Conservation (phyloP, 2,797 vertebrate genomes). For the Mionectes olivaceus region DNA sequence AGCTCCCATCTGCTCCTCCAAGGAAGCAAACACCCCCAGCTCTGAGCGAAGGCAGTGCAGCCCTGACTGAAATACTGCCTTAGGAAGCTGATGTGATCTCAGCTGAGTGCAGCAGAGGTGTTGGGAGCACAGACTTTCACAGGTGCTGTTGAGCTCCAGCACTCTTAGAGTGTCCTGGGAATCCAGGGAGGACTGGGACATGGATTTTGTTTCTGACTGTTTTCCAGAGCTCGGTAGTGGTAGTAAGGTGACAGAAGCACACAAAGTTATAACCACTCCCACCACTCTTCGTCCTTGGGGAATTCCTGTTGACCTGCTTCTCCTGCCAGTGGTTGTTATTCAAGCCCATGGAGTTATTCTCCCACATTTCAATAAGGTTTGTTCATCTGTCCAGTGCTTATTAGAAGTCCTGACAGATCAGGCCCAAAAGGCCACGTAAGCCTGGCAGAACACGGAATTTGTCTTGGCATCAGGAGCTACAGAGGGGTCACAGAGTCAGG, state of each 20-base stretch:
- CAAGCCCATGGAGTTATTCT: background rate
- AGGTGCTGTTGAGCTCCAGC: background rate
- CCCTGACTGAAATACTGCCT: background rate
- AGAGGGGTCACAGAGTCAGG: background rate
- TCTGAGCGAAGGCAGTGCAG: background rate
- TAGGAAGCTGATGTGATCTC: background rate
- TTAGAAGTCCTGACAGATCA: slow-evolving; percentile 9
- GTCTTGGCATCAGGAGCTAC: background rate
- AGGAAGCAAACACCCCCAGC: slow-evolving; percentile 6
- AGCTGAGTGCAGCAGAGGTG: background rate
- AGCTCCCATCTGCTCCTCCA: slow-evolving; percentile 22
- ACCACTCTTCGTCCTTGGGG: background rate
- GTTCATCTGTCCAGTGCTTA: background rate
- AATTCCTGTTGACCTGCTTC: background rate
- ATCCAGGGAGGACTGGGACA: background rate
- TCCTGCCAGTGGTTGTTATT: background rate
- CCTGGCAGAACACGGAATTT: slow-evolving; percentile 8
- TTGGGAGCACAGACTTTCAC: background rate
- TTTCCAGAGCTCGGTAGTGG: background rate
- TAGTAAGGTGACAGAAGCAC: background rate
- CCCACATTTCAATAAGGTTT: background rate
- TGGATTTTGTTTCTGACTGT: background rate
- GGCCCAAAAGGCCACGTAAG: background rate
- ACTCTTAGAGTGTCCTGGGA: background rate
- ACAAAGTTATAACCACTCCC: background rate